These are phyloP conservation scores for human (Homo sapiens) DNA, from an alignment of 2,113 vertebrate species.

Conservation along the genomic window GRCh38 chr1:198681001-198681500, in stretches of 20 bases:
- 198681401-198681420: not conserved
- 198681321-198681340: rapidly evolving
- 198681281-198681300: not conserved
- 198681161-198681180: not conserved
- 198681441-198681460: not conserved
- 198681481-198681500: rapidly evolving
- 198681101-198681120: not conserved
- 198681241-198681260: not conserved
- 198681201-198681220: not conserved
- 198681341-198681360: rapidly evolving
- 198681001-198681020: not conserved
- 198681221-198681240: not conserved
- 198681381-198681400: not conserved
- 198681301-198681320: not conserved
- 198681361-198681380: not conserved
- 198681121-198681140: not conserved
- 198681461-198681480: rapidly evolving
- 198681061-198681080: not conserved
- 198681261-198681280: not conserved
- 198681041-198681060: not conserved
- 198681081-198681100: not conserved
- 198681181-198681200: not conserved
- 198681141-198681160: not conserved
- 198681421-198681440: not conserved
- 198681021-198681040: not conserved